These are phyloP conservation scores for Homalodisca vitripennis DNA, from an alignment of 1,140 invertebrate genomes.

Conservation along the genomic window DNA sequence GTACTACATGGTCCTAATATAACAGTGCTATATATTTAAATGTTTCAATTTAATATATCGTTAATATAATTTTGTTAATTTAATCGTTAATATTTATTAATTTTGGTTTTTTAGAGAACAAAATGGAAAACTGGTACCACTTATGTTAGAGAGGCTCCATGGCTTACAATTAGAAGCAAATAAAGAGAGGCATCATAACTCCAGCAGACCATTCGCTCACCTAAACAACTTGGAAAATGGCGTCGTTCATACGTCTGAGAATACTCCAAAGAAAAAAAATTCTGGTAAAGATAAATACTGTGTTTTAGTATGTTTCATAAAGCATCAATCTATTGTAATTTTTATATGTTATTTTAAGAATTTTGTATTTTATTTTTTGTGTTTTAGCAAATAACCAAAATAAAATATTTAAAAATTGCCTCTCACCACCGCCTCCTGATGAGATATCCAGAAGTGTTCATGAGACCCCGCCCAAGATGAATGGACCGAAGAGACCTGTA, in stretches of 20 bases:
- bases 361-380: too few species aligned
- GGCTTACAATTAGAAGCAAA: slow-evolving; percentile 59
- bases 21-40: not conserved
- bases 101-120: slow-evolving; percentile 73
- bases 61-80: not conserved
- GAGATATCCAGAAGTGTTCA: not conserved
- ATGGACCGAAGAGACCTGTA: slow-evolving; percentile 14
- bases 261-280: slow-evolving; percentile 13
- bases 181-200: slow-evolving; percentile 49
- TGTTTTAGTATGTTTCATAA: too few species aligned
- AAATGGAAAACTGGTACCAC: slow-evolving; percentile 81
- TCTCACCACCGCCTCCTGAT: slow-evolving; percentile 24
- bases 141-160: slow-evolving; percentile 81
- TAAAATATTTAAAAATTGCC: not conserved
- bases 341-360: too few species aligned
- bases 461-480: slow-evolving; percentile 26
- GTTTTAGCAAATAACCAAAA: not conserved
- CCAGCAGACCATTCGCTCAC: slow-evolving; percentile 59
- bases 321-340: too few species aligned
- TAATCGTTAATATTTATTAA: not conserved
- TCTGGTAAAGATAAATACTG: not conserved
- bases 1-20: not conserved
- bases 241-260: not conserved
- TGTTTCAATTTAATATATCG: not conserved
- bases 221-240: slow-evolving; percentile 45